Evolutionary conservation across 2,113 vertebrate genomes (phyloP).

Genomic region (Meriones unguiculatus): DNA sequence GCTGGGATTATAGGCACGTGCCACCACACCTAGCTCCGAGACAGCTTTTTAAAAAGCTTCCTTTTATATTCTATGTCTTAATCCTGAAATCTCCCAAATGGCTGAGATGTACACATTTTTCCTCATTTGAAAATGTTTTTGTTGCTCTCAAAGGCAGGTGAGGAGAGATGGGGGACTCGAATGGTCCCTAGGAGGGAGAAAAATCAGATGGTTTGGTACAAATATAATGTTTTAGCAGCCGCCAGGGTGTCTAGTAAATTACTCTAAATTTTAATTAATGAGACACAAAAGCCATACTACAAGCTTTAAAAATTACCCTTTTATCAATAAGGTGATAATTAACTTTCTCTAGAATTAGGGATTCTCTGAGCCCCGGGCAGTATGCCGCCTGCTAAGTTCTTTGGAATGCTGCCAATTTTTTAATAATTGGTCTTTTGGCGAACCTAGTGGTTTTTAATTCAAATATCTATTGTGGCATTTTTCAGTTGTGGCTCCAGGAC

Average conservation of each 20-base stretch:
- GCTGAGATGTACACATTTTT: constrained; percentile 10
- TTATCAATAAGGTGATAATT: constrained; percentile 81
- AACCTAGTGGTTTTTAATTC: constrained; percentile 68
- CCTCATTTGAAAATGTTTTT: constrained; percentile 35
- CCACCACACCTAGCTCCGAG: neutral
- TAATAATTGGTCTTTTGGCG: constrained; percentile 71
- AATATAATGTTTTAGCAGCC: constrained; percentile 63
- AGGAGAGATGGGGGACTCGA: neutral
- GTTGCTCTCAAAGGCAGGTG: constrained; percentile 52
- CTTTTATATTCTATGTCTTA: constrained; percentile 29
- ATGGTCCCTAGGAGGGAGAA: constrained; percentile 30
- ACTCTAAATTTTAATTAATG: constrained; percentile 81
- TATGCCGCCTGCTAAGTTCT: constrained; percentile 49
- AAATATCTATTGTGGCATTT: constrained; percentile 59
- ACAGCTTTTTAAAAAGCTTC: neutral
- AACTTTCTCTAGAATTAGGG: constrained; percentile 78
- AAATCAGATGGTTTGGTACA: constrained; percentile 24
- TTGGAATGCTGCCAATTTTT: constrained; percentile 70
- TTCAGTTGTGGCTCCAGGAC: constrained; percentile 39
- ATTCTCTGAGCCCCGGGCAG: constrained; percentile 54
- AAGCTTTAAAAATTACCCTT: constrained; percentile 77
- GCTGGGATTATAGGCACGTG: no score
- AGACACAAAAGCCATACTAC: constrained; percentile 73
- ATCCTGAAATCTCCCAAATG: constrained; percentile 7
- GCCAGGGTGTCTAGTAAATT: constrained; percentile 64